phyloP scores from a whole-genome alignment of 1,140 invertebrate species.

The Pseudomyrmex sp. region DNA sequence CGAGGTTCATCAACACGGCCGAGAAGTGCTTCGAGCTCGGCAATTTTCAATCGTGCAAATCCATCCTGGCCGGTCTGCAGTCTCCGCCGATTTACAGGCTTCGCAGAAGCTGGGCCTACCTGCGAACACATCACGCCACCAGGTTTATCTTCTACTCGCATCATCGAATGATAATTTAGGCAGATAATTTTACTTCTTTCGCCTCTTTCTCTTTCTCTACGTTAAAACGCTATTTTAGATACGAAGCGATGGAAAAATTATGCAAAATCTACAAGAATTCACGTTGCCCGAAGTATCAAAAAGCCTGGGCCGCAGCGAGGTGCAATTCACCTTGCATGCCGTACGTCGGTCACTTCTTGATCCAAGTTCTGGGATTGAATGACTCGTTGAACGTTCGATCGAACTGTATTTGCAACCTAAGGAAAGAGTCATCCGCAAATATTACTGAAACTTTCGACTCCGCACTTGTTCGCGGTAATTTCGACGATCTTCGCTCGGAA shows the following conservation, averaged over 20 bases:
- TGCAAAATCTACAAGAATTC: slow-evolving; percentile 83
- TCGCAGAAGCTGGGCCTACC: slow-evolving; percentile 84
- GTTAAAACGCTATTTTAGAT: slow-evolving; percentile 66
- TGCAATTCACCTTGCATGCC: slow-evolving; percentile 81
- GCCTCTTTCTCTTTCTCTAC: too few relatives aligned
- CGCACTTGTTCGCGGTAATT: not conserved
- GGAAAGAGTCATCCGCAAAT: not conserved
- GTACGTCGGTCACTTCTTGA: slow-evolving; percentile 84
- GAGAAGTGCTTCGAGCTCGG: slow-evolving; percentile 84
- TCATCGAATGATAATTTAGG: not conserved
- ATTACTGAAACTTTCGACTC: not conserved
- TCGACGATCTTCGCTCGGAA: not conserved
- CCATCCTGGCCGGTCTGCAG: slow-evolving; percentile 86
- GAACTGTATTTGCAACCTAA: not conserved
- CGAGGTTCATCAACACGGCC: slow-evolving; percentile 85
- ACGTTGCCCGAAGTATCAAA: slow-evolving; percentile 77
- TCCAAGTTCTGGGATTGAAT: slow-evolving; percentile 77
- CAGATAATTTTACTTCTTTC: not conserved
- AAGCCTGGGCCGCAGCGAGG: slow-evolving; percentile 78
- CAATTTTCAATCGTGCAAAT: slow-evolving; percentile 86
- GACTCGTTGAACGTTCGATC: not conserved
- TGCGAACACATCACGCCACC: slow-evolving; percentile 84
- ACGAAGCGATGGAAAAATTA: slow-evolving; percentile 84
- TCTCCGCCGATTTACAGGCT: slow-evolving; percentile 85
- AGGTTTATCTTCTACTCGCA: slow-evolving; percentile 67